Base-by-base conservation (phyloP, 2,113 vertebrate genomes). In the Triplophysa tibetana region DNA sequence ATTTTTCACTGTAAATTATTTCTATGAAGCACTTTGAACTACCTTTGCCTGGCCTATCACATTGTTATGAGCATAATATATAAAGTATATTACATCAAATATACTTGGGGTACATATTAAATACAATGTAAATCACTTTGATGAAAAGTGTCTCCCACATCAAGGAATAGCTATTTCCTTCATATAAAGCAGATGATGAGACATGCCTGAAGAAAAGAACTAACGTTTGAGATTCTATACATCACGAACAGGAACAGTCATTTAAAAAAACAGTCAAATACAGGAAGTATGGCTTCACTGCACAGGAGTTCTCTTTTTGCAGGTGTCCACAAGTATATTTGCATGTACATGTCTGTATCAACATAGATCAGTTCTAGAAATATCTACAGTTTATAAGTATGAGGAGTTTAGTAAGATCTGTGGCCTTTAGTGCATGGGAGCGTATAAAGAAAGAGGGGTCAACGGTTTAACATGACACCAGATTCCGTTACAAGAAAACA, bases 201-300 rank as follows among this genome's bases (percentile, higher is more conserved):
- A 14, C 17, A 33, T 62, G 16, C 54, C 54, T 9, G 2, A 56
- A 6, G 17, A n/a, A 12, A 8, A 60, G 7, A 43, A 43, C 7
- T 26, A 69, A 24, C 19, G 16, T 38, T 38, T 62, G 38, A 62
- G 41, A 48, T 7, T 48, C 2, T 24, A 63, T 21, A 62, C 24
- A 48, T 26, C 9, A 75, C 2, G 43, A 75, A 75, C 16, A 17
- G 70, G 54, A 74, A 61, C 54, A 29, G 58, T 48, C 24, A 75
- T 5, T 26, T 1, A 19, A 14, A 75, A 50, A 48, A 26, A n/a
- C 9, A 16, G 19, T 54, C 14, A 1, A 17, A 48, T 8, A 58
- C 58, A 48, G 73, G 73, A 75, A 61, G 60, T 75, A 9, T 62
- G 6, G 72, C 58, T 75, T 62, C 56, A 75, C 24, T 62, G 58